These are phyloP conservation scores for Hydriomena furcata DNA, from an alignment of 2,888 invertebrate genomes.

Conservation along the genomic window DNA sequence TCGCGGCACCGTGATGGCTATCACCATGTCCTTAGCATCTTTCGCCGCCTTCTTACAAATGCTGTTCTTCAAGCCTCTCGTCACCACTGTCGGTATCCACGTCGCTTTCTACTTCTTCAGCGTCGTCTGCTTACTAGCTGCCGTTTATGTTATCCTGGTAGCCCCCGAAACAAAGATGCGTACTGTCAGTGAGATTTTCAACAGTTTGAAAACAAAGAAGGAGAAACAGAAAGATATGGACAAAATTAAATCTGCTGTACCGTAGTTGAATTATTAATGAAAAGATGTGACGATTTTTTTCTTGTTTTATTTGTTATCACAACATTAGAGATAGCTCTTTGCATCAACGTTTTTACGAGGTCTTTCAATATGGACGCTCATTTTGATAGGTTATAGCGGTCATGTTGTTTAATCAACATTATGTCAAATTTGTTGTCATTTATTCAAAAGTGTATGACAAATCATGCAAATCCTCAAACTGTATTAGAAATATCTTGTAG, in stretches of 20 bases:
- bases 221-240: slow-evolving; percentile 43
- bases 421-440: too few species aligned
- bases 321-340: too few species aligned
- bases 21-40: slow-evolving; percentile 56
- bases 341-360: too few species aligned
- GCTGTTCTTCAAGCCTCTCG: slow-evolving; percentile 65
- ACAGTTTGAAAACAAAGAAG: slow-evolving; percentile 57
- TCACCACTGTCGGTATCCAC: slow-evolving; percentile 54
- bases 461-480: too few species aligned
- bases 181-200: slow-evolving; percentile 59
- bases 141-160: slow-evolving; percentile 50
- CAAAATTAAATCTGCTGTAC: slow-evolving; percentile 19
- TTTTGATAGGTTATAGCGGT: too few species aligned
- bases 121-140: slow-evolving; percentile 50
- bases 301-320: too few species aligned
- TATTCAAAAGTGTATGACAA: too few species aligned
- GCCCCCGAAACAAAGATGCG: slow-evolving; percentile 65
- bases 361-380: too few species aligned
- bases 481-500: too few species aligned
- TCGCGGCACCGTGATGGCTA: slow-evolving; percentile 65
- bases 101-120: slow-evolving; percentile 64
- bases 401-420: too few species aligned
- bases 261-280: background rate
- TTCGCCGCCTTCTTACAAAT: slow-evolving; percentile 46
- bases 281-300: too few species aligned